Percentiles rank a stretch among this genome's conserved stretches.
These are phyloP conservation scores for Esox masquinongy DNA, from an alignment of 2,797 vertebrate genomes.

Conservation along the genomic window DNA sequence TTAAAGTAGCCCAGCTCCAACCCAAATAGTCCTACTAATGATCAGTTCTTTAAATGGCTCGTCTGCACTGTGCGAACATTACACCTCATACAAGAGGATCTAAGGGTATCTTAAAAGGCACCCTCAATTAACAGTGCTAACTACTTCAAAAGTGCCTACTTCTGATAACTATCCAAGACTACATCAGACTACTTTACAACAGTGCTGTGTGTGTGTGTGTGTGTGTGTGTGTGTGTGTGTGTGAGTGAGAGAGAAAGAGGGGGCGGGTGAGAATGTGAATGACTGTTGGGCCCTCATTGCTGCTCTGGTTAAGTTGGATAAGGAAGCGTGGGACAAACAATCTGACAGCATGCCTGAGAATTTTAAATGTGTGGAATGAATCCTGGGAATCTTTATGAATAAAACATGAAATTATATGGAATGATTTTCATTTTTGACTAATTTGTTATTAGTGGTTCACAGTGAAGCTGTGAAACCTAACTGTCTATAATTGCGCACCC, in stretches of 20 bases:
- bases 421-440: not conserved
- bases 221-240: not conserved
- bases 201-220: conserved; percentile 43
- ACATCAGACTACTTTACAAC: conserved; percentile 52
- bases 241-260: not conserved
- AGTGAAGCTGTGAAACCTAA: too few species aligned
- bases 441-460: not conserved
- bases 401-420: conserved; percentile 50
- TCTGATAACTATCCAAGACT: conserved; percentile 58
- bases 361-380: conserved; percentile 44
- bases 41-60: not conserved
- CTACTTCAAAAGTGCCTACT: conserved; percentile 75
- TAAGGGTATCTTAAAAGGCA: conserved; percentile 5
- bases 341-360: conserved; percentile 48
- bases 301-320: not conserved
- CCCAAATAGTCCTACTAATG: not conserved
- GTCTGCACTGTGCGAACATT: conserved; percentile 1
- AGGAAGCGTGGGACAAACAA: conserved; percentile 1
- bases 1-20: not conserved
- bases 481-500: too few species aligned
- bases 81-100: not conserved
- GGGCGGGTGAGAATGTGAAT: not conserved
- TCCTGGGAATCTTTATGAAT: conserved; percentile 63
- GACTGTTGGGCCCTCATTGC: conserved; percentile 16
- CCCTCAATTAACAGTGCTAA: conserved; percentile 48